A percentile compares a stretch with the other conserved stretches of the same genome.
phyloP scores from a whole-genome alignment of 2,888 invertebrate species.

The Hanleya hanleyi region DNA sequence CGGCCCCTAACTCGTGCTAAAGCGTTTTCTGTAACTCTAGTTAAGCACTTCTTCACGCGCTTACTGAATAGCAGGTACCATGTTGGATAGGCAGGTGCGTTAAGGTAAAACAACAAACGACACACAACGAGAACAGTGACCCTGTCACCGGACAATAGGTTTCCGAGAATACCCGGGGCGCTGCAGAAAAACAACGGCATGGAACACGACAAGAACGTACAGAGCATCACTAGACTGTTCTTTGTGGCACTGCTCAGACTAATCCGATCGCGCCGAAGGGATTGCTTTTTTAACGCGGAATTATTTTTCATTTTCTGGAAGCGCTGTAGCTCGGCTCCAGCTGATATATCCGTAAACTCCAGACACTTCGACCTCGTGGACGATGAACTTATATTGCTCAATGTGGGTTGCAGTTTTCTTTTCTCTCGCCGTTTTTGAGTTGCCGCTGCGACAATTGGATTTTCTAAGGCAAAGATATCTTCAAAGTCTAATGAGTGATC shows the following conservation, averaged over 20 bases:
- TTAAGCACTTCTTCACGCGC: conserved; percentile 60
- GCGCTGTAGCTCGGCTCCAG: conserved; percentile 58
- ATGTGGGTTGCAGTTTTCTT: neutral
- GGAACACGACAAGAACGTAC: conserved; percentile 57
- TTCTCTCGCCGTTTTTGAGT: conserved; percentile 33
- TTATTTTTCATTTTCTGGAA: conserved; percentile 56
- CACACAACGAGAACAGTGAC: conserved; percentile 49
- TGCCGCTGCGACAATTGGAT: conserved; percentile 48
- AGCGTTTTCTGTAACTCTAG: conserved; percentile 50
- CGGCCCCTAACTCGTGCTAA: too few relatives aligned
- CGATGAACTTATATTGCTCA: conserved; percentile 44
- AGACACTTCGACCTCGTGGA: conserved; percentile 42
- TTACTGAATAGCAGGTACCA: conserved; percentile 69
- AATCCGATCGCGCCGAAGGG: conserved; percentile 53
- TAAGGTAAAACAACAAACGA: conserved; percentile 60
- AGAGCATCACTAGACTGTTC: conserved; percentile 67
- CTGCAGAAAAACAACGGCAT: conserved; percentile 60
- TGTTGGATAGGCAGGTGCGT: conserved; percentile 62
- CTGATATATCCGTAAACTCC: conserved; percentile 67
- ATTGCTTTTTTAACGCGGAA: conserved; percentile 53
- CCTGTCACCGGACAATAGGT: conserved; percentile 18
- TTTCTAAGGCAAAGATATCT: conserved; percentile 59
- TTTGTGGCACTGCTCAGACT: conserved; percentile 62
- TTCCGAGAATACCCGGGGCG: conserved; percentile 45
- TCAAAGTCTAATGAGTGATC: conserved; percentile 53